These are phyloP conservation scores for Drosophila subobscura DNA, from an alignment of 1,140 invertebrate genomes.

Conservation along the genomic window DNA sequence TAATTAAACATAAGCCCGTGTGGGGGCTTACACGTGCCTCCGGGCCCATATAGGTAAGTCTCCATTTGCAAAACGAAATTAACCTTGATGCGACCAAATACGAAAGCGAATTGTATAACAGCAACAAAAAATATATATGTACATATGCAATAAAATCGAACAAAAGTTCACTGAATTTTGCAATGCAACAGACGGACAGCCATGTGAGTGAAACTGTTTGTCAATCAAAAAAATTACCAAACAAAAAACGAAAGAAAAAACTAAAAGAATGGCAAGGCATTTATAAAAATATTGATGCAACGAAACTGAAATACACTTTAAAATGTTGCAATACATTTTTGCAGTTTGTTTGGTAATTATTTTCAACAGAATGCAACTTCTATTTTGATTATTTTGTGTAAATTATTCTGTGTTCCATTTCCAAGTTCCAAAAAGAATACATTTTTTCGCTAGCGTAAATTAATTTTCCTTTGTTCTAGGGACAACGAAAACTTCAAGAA, in stretches of 20 bases:
- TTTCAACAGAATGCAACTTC: no score
- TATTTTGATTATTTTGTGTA: no score
- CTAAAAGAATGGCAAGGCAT: not conserved
- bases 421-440: no score
- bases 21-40: conserved; percentile 62
- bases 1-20: conserved; percentile 42
- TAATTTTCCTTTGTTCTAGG: no score
- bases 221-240: conserved; percentile 12
- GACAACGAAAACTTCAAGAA: no score
- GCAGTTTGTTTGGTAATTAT: no score
- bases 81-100: conserved; percentile 72
- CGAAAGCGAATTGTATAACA: conserved; percentile 33
- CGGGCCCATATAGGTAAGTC: conserved; percentile 13
- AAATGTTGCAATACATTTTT: no score
- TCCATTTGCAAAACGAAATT: conserved; percentile 61
- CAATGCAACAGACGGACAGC: conserved; percentile 35
- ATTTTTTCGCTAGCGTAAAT: no score
- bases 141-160: conserved; percentile 9
- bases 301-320: no score
- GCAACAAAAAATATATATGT: not conserved
- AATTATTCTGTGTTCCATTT: no score
- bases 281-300: no score
- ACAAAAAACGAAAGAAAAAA: conserved; percentile 4
- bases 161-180: conserved; percentile 31
- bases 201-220: conserved; percentile 12